A percentile compares a stretch with the other conserved stretches of the same genome.
phyloP scores from a whole-genome alignment of 2,888 invertebrate species.

The Idaea straminata region DNA sequence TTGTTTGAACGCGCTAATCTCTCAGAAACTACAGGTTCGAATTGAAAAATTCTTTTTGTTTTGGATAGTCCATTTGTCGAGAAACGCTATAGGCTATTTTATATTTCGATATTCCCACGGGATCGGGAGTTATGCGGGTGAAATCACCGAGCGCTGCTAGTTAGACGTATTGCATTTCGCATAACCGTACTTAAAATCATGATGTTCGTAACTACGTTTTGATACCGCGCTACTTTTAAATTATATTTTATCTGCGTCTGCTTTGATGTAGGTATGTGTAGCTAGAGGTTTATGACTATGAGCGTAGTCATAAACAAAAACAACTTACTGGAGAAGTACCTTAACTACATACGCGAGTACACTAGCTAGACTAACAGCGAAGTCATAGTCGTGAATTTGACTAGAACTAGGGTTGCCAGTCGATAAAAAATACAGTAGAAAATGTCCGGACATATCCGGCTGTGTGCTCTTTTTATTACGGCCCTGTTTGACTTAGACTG shows the following conservation, averaged over 20 bases:
- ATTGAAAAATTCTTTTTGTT: too few relatives aligned
- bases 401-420: background rate
- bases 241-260: background rate
- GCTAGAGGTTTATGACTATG: background rate
- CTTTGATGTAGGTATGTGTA: background rate
- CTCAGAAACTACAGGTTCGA: too few relatives aligned
- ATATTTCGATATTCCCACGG: too few relatives aligned
- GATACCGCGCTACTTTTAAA: background rate
- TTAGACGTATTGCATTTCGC: too few relatives aligned
- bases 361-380: background rate
- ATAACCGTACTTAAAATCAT: background rate
- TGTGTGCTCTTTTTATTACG: too few relatives aligned
- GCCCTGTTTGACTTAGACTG: too few relatives aligned
- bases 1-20: too few relatives aligned
- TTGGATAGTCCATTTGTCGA: too few relatives aligned
- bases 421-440: background rate
- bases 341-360: background rate
- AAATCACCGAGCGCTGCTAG: too few relatives aligned
- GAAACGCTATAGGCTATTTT: too few relatives aligned
- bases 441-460: too few relatives aligned
- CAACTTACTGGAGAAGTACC: background rate
- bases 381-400: background rate
- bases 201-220: background rate
- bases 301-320: background rate
- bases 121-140: too few relatives aligned